A percentile compares a stretch with the other conserved stretches of the same genome.
Evolutionary conservation across 2,888 invertebrate genomes (phyloP).

Genomic region (Branchinecta sandiegonensis): DNA sequence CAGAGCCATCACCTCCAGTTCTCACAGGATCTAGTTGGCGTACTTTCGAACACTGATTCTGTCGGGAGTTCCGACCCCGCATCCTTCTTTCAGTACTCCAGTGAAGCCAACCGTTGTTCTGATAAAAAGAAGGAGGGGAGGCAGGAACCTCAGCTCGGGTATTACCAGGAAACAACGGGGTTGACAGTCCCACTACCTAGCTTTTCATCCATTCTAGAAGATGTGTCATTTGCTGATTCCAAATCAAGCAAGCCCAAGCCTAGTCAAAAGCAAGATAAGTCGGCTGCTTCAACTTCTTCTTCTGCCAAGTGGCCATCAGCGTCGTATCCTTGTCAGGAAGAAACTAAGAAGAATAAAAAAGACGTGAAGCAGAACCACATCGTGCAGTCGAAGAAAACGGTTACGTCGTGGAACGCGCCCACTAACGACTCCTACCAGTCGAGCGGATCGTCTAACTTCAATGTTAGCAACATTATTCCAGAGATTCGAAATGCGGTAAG

Average conservation of each 20-base stretch:
- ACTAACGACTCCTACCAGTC: not conserved
- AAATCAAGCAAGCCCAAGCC: not conserved
- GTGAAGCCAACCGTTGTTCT: not conserved
- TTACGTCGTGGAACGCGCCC: not conserved
- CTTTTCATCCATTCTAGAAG: not conserved
- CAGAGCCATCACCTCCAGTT: not conserved
- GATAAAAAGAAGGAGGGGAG: not conserved
- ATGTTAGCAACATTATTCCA: not conserved
- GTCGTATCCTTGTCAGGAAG: not conserved
- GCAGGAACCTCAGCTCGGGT: not conserved
- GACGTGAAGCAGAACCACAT: constrained; percentile 1
- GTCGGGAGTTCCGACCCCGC: not conserved
- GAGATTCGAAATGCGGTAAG: not conserved
- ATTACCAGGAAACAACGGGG: not conserved
- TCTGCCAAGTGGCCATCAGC: not conserved
- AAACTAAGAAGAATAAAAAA: constrained; percentile 5
- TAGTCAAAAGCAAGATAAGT: not conserved
- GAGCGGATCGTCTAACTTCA: not conserved
- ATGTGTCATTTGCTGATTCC: not conserved
- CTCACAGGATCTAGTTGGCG: not conserved
- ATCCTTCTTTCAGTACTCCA: constrained; percentile 5
- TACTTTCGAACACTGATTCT: not conserved
- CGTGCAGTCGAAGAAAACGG: not conserved
- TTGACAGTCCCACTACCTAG: not conserved
- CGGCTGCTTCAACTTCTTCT: not conserved